Evolutionary conservation across 1,140 invertebrate genomes (phyloP).

Genomic region (Tribolium madens): DNA sequence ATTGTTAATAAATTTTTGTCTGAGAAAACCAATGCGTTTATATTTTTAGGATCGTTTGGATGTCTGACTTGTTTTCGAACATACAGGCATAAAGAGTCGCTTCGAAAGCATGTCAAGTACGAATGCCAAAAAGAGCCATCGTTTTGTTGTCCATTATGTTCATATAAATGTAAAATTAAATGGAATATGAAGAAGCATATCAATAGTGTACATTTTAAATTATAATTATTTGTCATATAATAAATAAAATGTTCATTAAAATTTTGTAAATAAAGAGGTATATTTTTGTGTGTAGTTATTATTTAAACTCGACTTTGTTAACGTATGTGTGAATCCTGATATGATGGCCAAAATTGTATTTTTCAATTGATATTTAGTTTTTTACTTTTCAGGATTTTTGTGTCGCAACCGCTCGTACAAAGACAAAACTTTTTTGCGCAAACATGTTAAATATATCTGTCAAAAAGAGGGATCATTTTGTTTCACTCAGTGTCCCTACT

Average conservation of each 20-base stretch:
- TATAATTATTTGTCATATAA: slow-evolving; percentile 6
- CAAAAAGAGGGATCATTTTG: slow-evolving; percentile 74
- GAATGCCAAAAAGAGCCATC: slow-evolving; percentile 50
- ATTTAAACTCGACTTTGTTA: slow-evolving; percentile 1
- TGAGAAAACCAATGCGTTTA: background rate
- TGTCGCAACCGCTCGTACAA: slow-evolving; percentile 72
- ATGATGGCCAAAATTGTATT: no score
- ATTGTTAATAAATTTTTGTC: background rate
- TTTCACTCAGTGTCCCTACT: slow-evolving; percentile 69
- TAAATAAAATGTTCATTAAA: background rate
- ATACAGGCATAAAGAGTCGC: slow-evolving; percentile 52
- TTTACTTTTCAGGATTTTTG: slow-evolving; percentile 25
- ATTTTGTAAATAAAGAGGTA: no score
- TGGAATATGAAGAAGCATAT: slow-evolving; percentile 52
- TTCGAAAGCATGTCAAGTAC: slow-evolving; percentile 11
- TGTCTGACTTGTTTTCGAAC: slow-evolving; percentile 40
- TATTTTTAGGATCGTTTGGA: slow-evolving; percentile 1
- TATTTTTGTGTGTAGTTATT: no score
- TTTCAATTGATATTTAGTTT: slow-evolving; percentile 30
- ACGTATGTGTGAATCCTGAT: no score
- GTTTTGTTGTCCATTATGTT: slow-evolving; percentile 62
- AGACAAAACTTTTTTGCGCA: slow-evolving; percentile 68
- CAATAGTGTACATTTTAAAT: slow-evolving; percentile 21
- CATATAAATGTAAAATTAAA: slow-evolving; percentile 54
- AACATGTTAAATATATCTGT: slow-evolving; percentile 76